Percentiles rank a stretch among this genome's conserved stretches.
These are phyloP conservation scores for Strix uralensis DNA, from an alignment of 2,113 vertebrate genomes.

Conservation along the genomic window DNA sequence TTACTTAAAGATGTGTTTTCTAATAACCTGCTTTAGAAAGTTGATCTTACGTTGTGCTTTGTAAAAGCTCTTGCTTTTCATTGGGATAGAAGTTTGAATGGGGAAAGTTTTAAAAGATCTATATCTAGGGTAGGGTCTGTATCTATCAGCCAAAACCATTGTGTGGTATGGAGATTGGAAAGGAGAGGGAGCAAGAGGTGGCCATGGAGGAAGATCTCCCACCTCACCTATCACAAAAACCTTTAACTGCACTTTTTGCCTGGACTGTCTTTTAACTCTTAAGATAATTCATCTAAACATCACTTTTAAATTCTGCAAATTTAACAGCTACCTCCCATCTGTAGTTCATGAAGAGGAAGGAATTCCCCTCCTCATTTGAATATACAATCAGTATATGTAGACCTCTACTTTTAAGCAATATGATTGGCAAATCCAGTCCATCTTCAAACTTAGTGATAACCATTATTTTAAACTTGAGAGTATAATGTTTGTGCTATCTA, in stretches of 20 bases:
- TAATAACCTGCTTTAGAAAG: not conserved
- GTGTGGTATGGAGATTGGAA: not conserved
- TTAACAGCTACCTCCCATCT: not conserved
- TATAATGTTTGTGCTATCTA: not conserved
- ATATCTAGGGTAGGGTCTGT: not conserved
- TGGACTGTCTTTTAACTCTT: not conserved
- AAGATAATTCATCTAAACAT: not conserved
- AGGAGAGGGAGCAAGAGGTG: not conserved
- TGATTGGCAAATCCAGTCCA: not conserved
- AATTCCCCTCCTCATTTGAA: not conserved
- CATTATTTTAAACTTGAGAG: not conserved
- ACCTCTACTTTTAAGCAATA: not conserved
- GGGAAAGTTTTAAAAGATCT: not conserved
- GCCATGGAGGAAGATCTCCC: not conserved
- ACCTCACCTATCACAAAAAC: not conserved
- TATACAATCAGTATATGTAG: not conserved
- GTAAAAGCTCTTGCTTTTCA: not conserved
- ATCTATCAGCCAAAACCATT: not conserved
- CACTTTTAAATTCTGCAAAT: not conserved
- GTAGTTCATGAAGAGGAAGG: not conserved
- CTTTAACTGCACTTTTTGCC: not conserved
- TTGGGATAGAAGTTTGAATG: not conserved
- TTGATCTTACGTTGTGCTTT: not conserved
- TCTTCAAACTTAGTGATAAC: not conserved
- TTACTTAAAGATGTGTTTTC: not conserved